These are phyloP conservation scores for Willowsia nigromaculata DNA, from an alignment of 2,888 invertebrate species.

Conservation along the genomic window DNA sequence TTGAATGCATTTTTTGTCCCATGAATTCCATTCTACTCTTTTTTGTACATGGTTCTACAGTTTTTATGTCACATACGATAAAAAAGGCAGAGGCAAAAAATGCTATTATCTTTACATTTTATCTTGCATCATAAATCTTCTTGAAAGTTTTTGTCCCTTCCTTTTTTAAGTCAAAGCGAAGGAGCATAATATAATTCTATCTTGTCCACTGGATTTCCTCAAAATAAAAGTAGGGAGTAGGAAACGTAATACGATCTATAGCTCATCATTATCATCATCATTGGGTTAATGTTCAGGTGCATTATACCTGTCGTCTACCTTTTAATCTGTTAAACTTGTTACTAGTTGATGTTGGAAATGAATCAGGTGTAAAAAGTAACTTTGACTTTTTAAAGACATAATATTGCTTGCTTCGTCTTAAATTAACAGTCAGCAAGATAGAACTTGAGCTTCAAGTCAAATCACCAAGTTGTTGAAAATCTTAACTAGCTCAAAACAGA, in stretches of 20 bases:
- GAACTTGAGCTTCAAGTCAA: not conserved
- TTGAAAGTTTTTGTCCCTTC: constrained; percentile 22
- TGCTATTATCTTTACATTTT: constrained; percentile 37
- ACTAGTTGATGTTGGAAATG: constrained; percentile 43
- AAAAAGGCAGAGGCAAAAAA: constrained; percentile 39
- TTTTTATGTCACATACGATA: constrained; percentile 43
- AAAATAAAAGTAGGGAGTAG: not conserved
- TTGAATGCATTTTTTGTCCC: constrained; percentile 48
- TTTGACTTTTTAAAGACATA: constrained; percentile 3
- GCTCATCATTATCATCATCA: not conserved
- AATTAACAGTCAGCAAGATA: constrained; percentile 23
- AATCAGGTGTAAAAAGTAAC: constrained; percentile 54
- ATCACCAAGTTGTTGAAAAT: not conserved
- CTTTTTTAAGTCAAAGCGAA: constrained; percentile 2
- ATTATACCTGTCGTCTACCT: constrained; percentile 61
- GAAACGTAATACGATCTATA: not conserved
- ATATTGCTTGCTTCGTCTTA: not conserved
- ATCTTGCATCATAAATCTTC: constrained; percentile 67
- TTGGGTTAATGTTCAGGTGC: constrained; percentile 52
- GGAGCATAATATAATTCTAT: not conserved
- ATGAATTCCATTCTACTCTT: not conserved
- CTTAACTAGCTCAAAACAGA: constrained; percentile 51
- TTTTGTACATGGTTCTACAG: not conserved
- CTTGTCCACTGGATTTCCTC: not conserved
- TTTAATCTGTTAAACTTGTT: constrained; percentile 46